Conservation (phyloP, 2,797 vertebrate genomes). For the Menidia menidia region DNA sequence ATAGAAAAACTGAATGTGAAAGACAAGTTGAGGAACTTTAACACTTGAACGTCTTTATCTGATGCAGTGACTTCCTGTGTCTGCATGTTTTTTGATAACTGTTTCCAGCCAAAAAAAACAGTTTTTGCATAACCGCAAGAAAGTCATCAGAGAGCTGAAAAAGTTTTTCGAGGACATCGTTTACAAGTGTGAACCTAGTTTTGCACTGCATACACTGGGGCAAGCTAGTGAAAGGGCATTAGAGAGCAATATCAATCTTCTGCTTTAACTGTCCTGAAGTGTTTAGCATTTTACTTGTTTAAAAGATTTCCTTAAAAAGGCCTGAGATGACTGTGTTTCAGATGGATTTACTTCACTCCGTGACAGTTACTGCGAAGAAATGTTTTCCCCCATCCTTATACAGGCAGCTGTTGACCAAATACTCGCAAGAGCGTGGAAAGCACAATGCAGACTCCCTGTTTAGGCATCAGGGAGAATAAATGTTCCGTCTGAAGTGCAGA, state of each 20-base stretch:
- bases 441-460: constrained; percentile 29
- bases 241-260: neutral
- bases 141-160: neutral
- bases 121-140: constrained; percentile 3
- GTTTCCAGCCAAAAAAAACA: constrained; percentile 11
- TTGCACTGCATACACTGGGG: neutral
- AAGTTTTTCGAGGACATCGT: neutral
- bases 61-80: constrained; percentile 3
- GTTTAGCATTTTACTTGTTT: neutral
- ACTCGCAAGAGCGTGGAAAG: constrained; percentile 24
- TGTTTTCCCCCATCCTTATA: constrained; percentile 37
- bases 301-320: neutral
- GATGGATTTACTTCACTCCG: constrained; percentile 2
- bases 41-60: neutral
- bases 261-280: neutral
- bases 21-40: neutral
- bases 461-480: constrained; percentile 48
- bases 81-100: constrained; percentile 18
- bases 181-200: neutral
- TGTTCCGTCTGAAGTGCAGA: constrained; percentile 30
- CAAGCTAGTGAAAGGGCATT: neutral
- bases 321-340: constrained; percentile 2
- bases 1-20: constrained; percentile 3
- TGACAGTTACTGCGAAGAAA: constrained; percentile 22
- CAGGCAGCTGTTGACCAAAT: constrained; percentile 18